Evolutionary conservation across 2,797 vertebrate genomes (phyloP).

Genomic region (Nannoperca obscura): DNA sequence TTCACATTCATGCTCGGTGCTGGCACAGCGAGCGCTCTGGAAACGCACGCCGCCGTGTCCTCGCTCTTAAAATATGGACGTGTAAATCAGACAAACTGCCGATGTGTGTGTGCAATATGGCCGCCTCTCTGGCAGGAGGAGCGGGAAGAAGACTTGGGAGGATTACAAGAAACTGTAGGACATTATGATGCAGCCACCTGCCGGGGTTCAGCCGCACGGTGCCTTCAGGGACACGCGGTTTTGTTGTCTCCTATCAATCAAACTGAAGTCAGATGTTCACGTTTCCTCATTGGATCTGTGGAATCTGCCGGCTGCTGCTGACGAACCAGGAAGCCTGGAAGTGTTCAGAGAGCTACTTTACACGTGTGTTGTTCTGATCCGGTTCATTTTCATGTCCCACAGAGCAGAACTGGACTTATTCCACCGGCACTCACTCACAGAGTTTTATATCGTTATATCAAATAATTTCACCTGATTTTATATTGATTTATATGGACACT

Average conservation of each 20-base stretch:
- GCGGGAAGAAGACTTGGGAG: conserved; percentile 43
- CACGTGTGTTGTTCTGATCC: no score
- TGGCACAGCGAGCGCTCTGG: conserved; percentile 62
- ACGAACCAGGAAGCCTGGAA: not conserved
- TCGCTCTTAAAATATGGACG: conserved; percentile 56
- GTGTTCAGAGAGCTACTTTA: no score
- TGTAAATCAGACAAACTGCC: conserved; percentile 59
- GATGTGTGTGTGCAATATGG: conserved; percentile 46
- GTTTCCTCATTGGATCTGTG: not conserved
- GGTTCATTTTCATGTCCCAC: no score
- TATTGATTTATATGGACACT: no score
- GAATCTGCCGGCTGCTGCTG: conserved; percentile 6
- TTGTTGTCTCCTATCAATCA: conserved; percentile 58
- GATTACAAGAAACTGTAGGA: conserved; percentile 38
- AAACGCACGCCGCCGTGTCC: conserved; percentile 40
- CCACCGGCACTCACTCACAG: no score
- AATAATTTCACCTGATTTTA: no score
- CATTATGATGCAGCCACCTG: conserved; percentile 58
- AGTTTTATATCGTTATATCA: no score
- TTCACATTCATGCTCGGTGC: conserved; percentile 71
- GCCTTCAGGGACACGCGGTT: conserved; percentile 41
- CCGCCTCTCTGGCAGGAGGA: conserved; percentile 41
- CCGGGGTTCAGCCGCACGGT: conserved; percentile 30
- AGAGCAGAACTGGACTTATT: no score
- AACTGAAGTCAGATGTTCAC: conserved; percentile 47